Evolutionary conservation across 2,888 invertebrate genomes (phyloP), one percentile per base, ranked within the genome.

Genomic region (Atherix ibis): DNA sequence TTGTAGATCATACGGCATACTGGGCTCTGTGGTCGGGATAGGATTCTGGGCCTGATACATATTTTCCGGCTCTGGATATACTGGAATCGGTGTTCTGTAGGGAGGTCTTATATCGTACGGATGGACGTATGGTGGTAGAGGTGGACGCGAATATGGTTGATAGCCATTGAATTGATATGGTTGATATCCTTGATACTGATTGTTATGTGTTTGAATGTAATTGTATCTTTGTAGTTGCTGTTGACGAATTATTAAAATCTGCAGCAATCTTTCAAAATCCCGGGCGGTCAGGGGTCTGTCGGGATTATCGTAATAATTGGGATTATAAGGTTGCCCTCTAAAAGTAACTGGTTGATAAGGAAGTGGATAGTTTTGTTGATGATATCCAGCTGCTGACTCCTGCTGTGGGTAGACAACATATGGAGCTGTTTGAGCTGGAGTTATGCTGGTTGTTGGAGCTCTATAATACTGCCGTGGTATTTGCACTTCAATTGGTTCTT

Each of bases 271-370:
- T 48, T 76, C 75, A 39, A 79, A 71, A 49, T 80, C 79, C 46
- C 71, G 67, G 2, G 76, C 73, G 48, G 77, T 78, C 3, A 79
- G 70, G 5, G 79, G 79, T 8, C 77, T 70, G 31, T 71, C 66
- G 28, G 76, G 75, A 3, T 68, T 64, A 37, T 70, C 64, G 37
- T 69, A 64, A 40, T 69, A 69, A 16, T 66, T 18, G 10, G 29
- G 30, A 22, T 38, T 34, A 10, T 14, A 24, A 15, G 19, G 19
- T 6, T 12, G 10, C 17, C 18, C 27, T 10, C 18, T 9, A 13
- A n/a, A 31, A 30, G 12, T 26, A 22, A 16, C 35, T 37, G 43
- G 6, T 40, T 63, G 46, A 53, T 58, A 41, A 46, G 44, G 43
- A 27, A 44, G 46, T 12, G 44, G 44, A 18, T 42, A 45, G 2